Evolutionary conservation across 1,140 invertebrate genomes (phyloP).

Genomic region (Orius laevigatus): DNA sequence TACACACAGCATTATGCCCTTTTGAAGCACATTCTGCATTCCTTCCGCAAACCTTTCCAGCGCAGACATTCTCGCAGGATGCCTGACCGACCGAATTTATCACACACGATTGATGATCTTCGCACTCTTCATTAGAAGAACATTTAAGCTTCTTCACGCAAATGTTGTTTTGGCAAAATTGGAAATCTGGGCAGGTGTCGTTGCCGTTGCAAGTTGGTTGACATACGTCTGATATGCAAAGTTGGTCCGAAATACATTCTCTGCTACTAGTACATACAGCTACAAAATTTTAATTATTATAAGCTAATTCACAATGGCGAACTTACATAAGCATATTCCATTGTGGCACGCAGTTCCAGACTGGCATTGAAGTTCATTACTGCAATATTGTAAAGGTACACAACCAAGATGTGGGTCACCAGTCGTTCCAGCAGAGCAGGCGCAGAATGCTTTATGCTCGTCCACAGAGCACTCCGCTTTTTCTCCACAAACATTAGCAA

Average conservation of each 20-base stretch:
- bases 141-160: conserved; percentile 67
- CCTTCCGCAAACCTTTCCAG: conserved; percentile 51
- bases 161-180: conserved; percentile 65
- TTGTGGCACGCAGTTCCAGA: conserved; percentile 62
- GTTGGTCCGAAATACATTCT: conserved; percentile 62
- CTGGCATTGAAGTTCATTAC: conserved; percentile 55
- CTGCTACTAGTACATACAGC: conserved; percentile 54
- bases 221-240: conserved; percentile 62
- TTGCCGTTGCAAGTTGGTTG: conserved; percentile 62
- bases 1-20: conserved; percentile 53
- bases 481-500: conserved; percentile 64
- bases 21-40: conserved; percentile 58
- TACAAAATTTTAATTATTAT: conserved; percentile 19
- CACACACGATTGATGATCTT: conserved; percentile 45
- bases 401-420: conserved; percentile 74
- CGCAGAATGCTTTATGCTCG: conserved; percentile 54
- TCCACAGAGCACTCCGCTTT: conserved; percentile 35
- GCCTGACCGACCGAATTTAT: conserved; percentile 48
- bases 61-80: conserved; percentile 53
- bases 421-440: conserved; percentile 61
- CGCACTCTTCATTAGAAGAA: conserved; percentile 48
- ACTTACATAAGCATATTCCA: conserved; percentile 58
- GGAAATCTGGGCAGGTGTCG: conserved; percentile 58
- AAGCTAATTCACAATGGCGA: not conserved
- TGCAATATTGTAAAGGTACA: conserved; percentile 60